phyloP scores from a whole-genome alignment of 2,888 invertebrate genomes.

The Dysmachus trigonus region DNA sequence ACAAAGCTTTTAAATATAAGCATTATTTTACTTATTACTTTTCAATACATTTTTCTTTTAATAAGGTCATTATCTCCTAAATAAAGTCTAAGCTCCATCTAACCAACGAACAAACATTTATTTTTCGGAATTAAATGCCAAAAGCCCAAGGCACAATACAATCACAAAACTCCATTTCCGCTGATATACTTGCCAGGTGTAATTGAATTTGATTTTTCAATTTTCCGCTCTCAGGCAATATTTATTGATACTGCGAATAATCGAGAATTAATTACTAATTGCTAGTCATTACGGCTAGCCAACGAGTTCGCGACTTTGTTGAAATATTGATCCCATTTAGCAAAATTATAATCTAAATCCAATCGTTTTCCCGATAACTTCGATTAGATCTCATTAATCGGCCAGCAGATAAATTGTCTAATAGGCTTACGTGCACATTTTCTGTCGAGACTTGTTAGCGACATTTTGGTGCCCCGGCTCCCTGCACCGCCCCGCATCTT shows the following conservation, averaged over 20 bases:
- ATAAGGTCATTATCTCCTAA: background rate
- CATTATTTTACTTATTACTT: too few relatives aligned
- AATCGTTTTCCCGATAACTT: constrained; percentile 41
- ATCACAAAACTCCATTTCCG: background rate
- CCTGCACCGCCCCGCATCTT: background rate
- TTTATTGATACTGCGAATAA: background rate
- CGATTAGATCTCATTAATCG: constrained; percentile 50
- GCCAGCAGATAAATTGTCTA: constrained; percentile 43
- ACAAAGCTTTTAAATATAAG: too few relatives aligned
- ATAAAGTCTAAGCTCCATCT: too few relatives aligned
- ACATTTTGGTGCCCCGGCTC: constrained; percentile 33
- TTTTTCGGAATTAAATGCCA: background rate
- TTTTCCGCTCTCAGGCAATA: background rate
- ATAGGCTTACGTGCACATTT: constrained; percentile 44
- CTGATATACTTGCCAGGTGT: background rate
- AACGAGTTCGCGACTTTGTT: background rate
- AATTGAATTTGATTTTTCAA: background rate
- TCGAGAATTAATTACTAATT: constrained; percentile 11
- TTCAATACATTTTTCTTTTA: too few relatives aligned
- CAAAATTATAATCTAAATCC: constrained; percentile 22
- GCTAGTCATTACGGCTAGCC: background rate
- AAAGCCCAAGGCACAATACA: background rate
- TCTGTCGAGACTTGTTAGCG: constrained; percentile 43
- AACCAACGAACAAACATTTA: background rate
- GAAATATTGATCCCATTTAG: constrained; percentile 34